phyloP scores from a whole-genome alignment of 2,797 vertebrate genomes.

The Ptychobarbus kaznakovi region DNA sequence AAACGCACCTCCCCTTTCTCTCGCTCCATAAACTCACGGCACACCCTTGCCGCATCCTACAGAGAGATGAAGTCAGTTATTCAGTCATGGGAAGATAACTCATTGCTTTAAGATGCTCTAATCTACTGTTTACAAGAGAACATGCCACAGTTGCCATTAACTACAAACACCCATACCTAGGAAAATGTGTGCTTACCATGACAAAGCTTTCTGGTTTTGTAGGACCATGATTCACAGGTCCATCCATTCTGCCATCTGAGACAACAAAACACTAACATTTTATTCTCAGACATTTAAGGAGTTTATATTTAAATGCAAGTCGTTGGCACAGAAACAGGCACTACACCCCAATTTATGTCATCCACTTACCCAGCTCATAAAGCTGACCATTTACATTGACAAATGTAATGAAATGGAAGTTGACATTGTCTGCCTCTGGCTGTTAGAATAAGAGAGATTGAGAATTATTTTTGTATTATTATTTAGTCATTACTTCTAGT shows the following conservation, averaged over 20 bases:
- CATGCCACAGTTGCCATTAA: neutral
- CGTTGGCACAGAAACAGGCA: neutral
- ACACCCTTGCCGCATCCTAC: conserved; percentile 91
- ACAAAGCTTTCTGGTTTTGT: conserved; percentile 85
- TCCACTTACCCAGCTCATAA: conserved; percentile 89
- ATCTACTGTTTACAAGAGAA: neutral
- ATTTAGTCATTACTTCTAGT: neutral
- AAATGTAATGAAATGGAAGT: conserved; percentile 96
- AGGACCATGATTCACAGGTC: conserved; percentile 87
- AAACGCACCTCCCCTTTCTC: conserved; percentile 94
- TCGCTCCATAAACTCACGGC: conserved; percentile 88
- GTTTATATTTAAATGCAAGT: neutral
- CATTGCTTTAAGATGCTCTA: neutral
- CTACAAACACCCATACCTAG: neutral
- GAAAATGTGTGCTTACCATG: conserved; percentile 72
- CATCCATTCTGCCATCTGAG: conserved; percentile 91
- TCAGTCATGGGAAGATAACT: neutral
- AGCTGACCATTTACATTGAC: conserved; percentile 88
- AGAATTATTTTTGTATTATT: neutral
- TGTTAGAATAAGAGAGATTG: conserved; percentile 63
- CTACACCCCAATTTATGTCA: neutral
- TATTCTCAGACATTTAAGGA: neutral
- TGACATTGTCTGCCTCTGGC: conserved; percentile 89
- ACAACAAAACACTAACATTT: conserved; percentile 19
- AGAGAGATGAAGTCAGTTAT: neutral